phyloP scores from a whole-genome alignment of 37 sponge, comb jelly and placozoan genomes.

The Chondrilla cf. caribensis region DNA sequence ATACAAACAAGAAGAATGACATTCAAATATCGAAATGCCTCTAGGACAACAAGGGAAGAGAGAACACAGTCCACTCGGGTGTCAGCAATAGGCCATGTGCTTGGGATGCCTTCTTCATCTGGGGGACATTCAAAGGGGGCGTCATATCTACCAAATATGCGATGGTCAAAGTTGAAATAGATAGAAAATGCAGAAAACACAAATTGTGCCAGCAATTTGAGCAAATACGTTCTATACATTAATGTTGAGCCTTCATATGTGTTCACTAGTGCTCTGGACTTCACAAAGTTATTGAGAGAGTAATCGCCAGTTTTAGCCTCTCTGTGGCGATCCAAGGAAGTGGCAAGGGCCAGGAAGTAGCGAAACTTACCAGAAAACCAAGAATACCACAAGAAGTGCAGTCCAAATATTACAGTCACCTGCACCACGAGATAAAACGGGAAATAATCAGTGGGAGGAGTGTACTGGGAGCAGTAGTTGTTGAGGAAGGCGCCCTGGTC shows the following conservation, averaged over 20 bases:
- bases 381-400: constrained; percentile 62
- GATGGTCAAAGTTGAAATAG: too few species aligned
- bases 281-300: constrained; percentile 31
- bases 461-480: constrained; percentile 34
- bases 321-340: constrained; percentile 45
- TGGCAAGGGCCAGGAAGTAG: constrained; percentile 42
- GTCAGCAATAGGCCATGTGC: constrained; percentile 18
- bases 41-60: constrained; percentile 52
- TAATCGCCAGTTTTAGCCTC: constrained; percentile 37
- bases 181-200: not conserved
- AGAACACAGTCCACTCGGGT: not conserved
- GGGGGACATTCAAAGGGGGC: constrained; percentile 47
- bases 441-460: constrained; percentile 36
- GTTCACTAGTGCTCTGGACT: constrained; percentile 28
- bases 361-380: constrained; percentile 52
- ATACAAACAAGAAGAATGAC: constrained; percentile 43
- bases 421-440: constrained; percentile 37
- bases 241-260: not conserved
- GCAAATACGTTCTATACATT: not conserved
- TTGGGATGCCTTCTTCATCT: not conserved
- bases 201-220: not conserved
- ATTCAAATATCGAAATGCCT: constrained; percentile 37
- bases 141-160: constrained; percentile 39
- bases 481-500: constrained; percentile 35
- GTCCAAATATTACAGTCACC: constrained; percentile 32